A percentile compares a stretch with the other conserved stretches of the same genome.
These are phyloP conservation scores for Whitmania pigra DNA, from an alignment of 1,140 invertebrate genomes.

Conservation along the genomic window DNA sequence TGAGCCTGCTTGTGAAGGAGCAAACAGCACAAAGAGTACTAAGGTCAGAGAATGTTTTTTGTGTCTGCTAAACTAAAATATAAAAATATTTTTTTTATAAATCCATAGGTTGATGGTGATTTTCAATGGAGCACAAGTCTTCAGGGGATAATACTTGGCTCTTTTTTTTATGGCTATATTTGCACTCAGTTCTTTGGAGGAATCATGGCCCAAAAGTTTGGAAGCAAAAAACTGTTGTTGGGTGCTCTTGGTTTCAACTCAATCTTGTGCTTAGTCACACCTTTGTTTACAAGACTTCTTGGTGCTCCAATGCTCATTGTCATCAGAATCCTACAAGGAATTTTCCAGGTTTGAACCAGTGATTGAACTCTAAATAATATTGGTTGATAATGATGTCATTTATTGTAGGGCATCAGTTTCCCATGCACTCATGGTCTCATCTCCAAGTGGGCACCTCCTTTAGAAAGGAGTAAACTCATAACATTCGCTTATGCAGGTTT, in stretches of 20 bases:
- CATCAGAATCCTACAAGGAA: constrained; percentile 18
- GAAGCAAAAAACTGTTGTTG: constrained; percentile 31
- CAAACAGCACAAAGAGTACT: no score
- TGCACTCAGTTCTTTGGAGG: constrained; percentile 41
- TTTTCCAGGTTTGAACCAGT: not conserved
- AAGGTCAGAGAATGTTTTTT: no score
- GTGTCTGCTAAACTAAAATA: no score
- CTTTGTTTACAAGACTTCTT: constrained; percentile 7
- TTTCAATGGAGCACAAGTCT: constrained; percentile 38
- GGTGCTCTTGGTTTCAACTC: not conserved
- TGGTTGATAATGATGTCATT: not conserved
- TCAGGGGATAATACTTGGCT: constrained; percentile 38
- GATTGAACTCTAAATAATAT: constrained; percentile 4
- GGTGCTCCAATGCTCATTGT: constrained; percentile 20
- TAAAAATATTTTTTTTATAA: no score
- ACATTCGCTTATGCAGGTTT: constrained; percentile 33
- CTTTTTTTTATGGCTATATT: constrained; percentile 44
- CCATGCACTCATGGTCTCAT: constrained; percentile 33
- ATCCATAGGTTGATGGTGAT: constrained; percentile 30
- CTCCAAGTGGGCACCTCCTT: constrained; percentile 37
- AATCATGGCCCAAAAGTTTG: constrained; percentile 38
- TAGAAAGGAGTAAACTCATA: constrained; percentile 33
- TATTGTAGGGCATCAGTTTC: constrained; percentile 42
- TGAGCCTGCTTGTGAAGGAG: not conserved
- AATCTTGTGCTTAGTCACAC: not conserved